A percentile compares a stretch with the other conserved stretches of the same genome.
These are phyloP conservation scores for Palaemon carinicauda DNA, from an alignment of 1,140 invertebrate genomes.

Conservation along the genomic window DNA sequence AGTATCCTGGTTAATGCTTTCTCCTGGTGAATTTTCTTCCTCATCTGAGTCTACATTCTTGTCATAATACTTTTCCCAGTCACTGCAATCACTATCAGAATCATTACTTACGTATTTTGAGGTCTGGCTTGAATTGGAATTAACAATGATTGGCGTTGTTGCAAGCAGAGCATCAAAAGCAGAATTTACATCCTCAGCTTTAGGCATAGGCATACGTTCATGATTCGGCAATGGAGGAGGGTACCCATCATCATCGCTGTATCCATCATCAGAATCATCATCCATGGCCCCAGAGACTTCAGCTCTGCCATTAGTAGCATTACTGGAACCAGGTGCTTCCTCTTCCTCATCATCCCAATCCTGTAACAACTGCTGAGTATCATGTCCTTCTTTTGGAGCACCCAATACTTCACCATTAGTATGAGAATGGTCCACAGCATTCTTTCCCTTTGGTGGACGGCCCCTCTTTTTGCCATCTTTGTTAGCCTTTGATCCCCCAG, in stretches of 20 bases:
- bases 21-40: slow-evolving; percentile 2
- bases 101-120: slow-evolving; percentile 57
- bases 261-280: slow-evolving; percentile 27
- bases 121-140: slow-evolving; percentile 3
- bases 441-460: slow-evolving; percentile 17
- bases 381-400: slow-evolving; percentile 27
- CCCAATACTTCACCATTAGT: slow-evolving; percentile 49
- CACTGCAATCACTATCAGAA: slow-evolving; percentile 58
- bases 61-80: slow-evolving; percentile 60
- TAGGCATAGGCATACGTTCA: slow-evolving; percentile 52
- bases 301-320: not conserved
- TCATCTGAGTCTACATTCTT: slow-evolving; percentile 38
- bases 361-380: slow-evolving; percentile 50
- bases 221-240: slow-evolving; percentile 19
- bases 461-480: slow-evolving; percentile 36
- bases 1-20: no score
- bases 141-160: slow-evolving; percentile 26
- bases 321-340: not conserved
- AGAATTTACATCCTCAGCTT: slow-evolving; percentile 54
- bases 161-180: slow-evolving; percentile 59
- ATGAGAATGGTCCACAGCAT: slow-evolving; percentile 49
- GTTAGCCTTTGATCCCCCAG: slow-evolving; percentile 6
- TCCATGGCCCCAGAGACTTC: not conserved
- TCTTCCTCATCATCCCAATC: slow-evolving; percentile 59
- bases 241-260: slow-evolving; percentile 46